Evolutionary conservation across 1,140 invertebrate species (phyloP).

Genomic region (Bradysia coprophila): DNA sequence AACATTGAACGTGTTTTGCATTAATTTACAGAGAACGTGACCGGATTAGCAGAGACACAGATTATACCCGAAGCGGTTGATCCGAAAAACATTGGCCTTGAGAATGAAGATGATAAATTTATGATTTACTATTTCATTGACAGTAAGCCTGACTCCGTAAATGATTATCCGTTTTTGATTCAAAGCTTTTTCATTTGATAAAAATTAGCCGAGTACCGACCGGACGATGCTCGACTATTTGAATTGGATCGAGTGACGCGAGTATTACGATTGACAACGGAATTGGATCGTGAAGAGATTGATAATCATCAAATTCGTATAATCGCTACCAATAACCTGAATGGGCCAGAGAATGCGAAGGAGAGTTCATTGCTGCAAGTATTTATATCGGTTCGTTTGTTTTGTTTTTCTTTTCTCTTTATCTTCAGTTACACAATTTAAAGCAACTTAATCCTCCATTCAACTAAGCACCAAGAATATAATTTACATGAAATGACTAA

Average conservation of each 20-base stretch:
- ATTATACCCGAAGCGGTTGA: constrained; percentile 23
- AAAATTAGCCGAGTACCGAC: not conserved
- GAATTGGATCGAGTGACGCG: constrained; percentile 17
- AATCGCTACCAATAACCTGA: constrained; percentile 22
- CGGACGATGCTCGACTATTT: constrained; percentile 20
- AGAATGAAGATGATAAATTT: constrained; percentile 18
- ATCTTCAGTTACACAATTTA: too few species aligned
- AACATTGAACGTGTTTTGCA: too few species aligned
- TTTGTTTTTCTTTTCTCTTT: constrained; percentile 7
- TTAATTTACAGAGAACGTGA: constrained; percentile 21
- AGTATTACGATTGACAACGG: constrained; percentile 14
- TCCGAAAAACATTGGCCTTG: constrained; percentile 22
- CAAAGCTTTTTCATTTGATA: not conserved
- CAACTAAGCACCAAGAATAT: too few species aligned
- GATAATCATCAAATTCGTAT: constrained; percentile 18
- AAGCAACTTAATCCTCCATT: too few species aligned
- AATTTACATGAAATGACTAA: too few species aligned
- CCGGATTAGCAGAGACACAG: constrained; percentile 15
- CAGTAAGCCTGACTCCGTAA: constrained; percentile 13
- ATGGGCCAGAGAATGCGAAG: constrained; percentile 7
- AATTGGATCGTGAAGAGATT: constrained; percentile 22
- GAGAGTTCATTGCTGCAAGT: constrained; percentile 1
- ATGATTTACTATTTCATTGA: constrained; percentile 26
- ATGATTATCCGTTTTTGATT: not conserved
- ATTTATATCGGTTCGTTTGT: constrained; percentile 8